Evolutionary conservation across 2,888 invertebrate genomes (phyloP).

Genomic region (Gordius sp.): DNA sequence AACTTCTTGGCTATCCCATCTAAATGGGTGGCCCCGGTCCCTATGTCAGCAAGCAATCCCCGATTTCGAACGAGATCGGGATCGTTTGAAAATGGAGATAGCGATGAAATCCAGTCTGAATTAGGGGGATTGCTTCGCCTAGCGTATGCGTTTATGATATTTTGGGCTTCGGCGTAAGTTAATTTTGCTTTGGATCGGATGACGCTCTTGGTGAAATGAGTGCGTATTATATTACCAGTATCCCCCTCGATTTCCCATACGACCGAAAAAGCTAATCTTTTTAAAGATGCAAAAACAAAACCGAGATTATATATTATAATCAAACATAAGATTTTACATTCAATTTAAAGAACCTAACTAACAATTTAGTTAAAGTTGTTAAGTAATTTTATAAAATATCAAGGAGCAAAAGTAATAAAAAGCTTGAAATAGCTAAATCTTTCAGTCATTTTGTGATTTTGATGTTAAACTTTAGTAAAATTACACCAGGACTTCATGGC

Average conservation of each 20-base stretch:
- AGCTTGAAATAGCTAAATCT: too few species aligned
- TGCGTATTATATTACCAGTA: constrained; percentile 46
- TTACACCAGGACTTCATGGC: too few species aligned
- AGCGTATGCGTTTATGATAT: background rate
- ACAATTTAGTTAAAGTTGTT: too few species aligned
- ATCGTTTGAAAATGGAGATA: background rate
- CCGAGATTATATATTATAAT: too few species aligned
- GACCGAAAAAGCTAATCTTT: constrained; percentile 62
- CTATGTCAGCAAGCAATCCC: background rate
- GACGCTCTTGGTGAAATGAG: constrained; percentile 65
- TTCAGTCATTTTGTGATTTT: too few species aligned
- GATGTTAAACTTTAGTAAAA: too few species aligned
- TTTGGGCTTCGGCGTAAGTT: constrained; percentile 86
- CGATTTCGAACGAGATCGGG: background rate
- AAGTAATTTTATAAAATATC: too few species aligned
- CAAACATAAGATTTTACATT: too few species aligned
- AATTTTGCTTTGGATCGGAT: constrained; percentile 55
- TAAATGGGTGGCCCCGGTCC: constrained; percentile 36
- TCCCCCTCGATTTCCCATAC: constrained; percentile 67
- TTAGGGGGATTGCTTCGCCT: too few species aligned
- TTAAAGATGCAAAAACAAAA: background rate
- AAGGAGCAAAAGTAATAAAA: too few species aligned
- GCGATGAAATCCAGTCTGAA: too few species aligned
- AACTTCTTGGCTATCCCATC: constrained; percentile 67
- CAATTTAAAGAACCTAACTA: too few species aligned